phyloP scores from a whole-genome alignment of 2,113 vertebrate species.

The Corydoras sp. region DNA sequence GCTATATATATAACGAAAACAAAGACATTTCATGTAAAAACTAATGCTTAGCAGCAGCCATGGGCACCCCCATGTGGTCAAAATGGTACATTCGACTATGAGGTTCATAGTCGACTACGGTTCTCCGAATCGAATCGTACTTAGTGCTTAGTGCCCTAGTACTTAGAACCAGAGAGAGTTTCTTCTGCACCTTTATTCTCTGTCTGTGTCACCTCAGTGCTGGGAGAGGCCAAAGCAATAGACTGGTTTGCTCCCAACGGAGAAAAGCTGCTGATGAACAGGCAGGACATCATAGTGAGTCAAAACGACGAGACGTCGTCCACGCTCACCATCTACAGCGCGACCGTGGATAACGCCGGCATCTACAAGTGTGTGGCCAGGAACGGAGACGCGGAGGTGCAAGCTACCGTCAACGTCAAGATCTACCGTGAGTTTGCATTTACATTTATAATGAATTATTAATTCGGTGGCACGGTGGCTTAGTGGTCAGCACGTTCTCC shows the following conservation, averaged over 20 bases:
- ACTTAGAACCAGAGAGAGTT: background rate
- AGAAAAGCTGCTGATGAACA: conserved; percentile 78
- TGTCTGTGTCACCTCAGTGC: conserved; percentile 60
- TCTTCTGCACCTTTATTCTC: background rate
- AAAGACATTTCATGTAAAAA: too few species aligned
- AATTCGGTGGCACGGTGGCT: too few species aligned
- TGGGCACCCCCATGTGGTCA: too few species aligned
- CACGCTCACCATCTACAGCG: conserved; percentile 91
- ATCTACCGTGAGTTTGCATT: conserved; percentile 85
- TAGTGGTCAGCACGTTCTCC: too few species aligned
- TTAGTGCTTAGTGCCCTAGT: background rate
- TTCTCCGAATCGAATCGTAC: too few species aligned
- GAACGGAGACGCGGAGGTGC: conserved; percentile 71
- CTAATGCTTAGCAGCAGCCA: too few species aligned
- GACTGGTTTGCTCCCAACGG: conserved; percentile 90
- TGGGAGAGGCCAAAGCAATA: conserved; percentile 85
- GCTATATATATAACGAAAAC: too few species aligned
- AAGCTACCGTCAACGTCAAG: conserved; percentile 88
- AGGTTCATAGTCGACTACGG: too few species aligned
- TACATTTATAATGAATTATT: too few species aligned
- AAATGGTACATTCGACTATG: too few species aligned
- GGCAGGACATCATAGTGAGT: conserved; percentile 78
- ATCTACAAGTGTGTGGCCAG: conserved; percentile 93
- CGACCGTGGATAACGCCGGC: conserved; percentile 82
- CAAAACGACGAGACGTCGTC: conserved; percentile 76